Base-by-base conservation (phyloP, 2,113 vertebrate genomes). In the Salvator merianae region DNA sequence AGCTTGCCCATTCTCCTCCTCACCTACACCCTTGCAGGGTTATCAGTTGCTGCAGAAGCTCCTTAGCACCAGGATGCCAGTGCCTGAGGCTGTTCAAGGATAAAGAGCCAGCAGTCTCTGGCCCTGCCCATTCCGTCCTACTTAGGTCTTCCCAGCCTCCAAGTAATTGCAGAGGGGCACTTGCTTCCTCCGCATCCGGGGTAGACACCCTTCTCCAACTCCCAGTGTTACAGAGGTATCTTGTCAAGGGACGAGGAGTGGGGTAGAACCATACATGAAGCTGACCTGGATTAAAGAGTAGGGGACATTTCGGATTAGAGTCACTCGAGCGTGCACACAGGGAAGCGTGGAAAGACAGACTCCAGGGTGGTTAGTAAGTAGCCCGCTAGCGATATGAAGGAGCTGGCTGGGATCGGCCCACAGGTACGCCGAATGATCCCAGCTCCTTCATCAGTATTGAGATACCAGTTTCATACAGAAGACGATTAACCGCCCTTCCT, bases 381-480 rank as follows among this genome's bases (percentile, higher is more conserved):
- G 47, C 13, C 26, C 18, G 47, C 20, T 62, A 53, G 53, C 20
- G 13, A 8, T 28, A 28, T 30, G 83, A 79, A 71, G 75, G 76
- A 79, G 68, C 76, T 79, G 83, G 40, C 53, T 70, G 68, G 38
- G 83, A 65, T 24, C 14, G 47, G 83, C 36, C 76, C 50, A 50
- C 30, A 3, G 12, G 38, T n/a, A 68, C 26, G 55, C 53, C 20
- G 38, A 72, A 63, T 72, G 69, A 73, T 50, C 83, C 69, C 50
- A 47, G 38, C 68, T 84, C 76, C 68, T 72, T 30, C 14, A 9
- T 7, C 43, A 5, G 16, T 26, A 62, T 3, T 18, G 14, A 28
- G 43, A 24, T 8, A 24, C 12, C 74, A 55, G 26, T 38, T 38
- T 32, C 20, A 59, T 34, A 13, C 12, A 63, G 50, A 22, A 70